Evolutionary conservation across 1,140 invertebrate species (phyloP).

Genomic region (Lucilia cuprina): DNA sequence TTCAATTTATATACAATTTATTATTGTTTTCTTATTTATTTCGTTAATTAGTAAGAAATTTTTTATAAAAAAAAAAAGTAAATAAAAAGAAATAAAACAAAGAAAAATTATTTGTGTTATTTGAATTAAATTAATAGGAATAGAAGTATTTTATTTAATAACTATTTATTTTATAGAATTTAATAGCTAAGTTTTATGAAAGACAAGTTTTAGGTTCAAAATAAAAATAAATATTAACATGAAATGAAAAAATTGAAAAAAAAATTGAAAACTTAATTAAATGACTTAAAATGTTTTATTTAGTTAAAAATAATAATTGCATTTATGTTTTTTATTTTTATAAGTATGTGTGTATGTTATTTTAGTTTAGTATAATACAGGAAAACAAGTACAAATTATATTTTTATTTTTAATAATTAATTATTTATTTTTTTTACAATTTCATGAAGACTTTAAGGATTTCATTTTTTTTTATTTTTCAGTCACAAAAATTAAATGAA

Average conservation of each 20-base stretch:
- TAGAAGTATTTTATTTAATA: neutral
- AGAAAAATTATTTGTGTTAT: neutral
- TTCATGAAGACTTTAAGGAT: neutral
- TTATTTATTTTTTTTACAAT: neutral
- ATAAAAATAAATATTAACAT: neutral
- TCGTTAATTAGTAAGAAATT: neutral
- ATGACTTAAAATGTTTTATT: neutral
- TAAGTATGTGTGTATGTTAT: neutral
- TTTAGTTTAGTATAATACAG: neutral
- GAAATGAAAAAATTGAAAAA: neutral
- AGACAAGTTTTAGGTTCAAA: neutral
- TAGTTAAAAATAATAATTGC: neutral
- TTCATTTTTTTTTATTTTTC: neutral
- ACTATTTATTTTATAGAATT: neutral
- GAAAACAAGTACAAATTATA: neutral
- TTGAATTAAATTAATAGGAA: constrained; percentile 8
- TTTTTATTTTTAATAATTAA: neutral
- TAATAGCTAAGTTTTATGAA: neutral
- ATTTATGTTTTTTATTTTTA: neutral
- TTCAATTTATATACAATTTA: neutral
- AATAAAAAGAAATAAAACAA: neutral
- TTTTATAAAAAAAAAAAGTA: neutral
- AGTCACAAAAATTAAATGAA: neutral
- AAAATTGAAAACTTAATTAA: neutral
- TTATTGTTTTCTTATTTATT: neutral